Evolutionary conservation across 1,140 invertebrate genomes (phyloP), one percentile per base, ranked within the genome.

Genomic region (Bombus cullumanus): DNA sequence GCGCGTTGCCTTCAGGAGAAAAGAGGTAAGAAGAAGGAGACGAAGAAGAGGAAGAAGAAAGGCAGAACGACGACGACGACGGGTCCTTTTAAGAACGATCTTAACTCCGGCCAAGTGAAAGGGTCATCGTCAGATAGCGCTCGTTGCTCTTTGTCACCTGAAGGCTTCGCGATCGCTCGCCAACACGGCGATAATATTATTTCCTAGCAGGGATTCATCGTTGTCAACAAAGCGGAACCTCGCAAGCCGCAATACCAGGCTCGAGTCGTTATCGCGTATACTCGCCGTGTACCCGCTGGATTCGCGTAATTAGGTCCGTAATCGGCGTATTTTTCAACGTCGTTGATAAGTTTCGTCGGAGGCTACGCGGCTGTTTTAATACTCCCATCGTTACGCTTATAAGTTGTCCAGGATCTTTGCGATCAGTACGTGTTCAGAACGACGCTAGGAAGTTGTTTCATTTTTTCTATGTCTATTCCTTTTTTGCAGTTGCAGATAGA

Each of bases 201-300:
- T 77, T 39, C 83, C 28, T 37, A 59, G 66, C 77, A 15, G 37
- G 66, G 22, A 53, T 82, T 86, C 87, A 47, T 86, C 82, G 86
- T 64, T 69, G 80, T 81, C 73, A 69, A 88, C 88, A 79, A 71
- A 86, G 69, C 82, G 88, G 68, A 88, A 89, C 82, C 75, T 75
- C 74, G 82, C 31, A 47, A 47, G 34, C 43, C 37, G 64, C 59
- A 18, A 28, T 10, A 37, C 34, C n/a, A n/a, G 34, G 34, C 47
- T 62, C 15, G 62, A 34, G 15, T 53, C 41, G 73, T 85, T 78
- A 88, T 88, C 77, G 43, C 13, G 34, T 22, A 72, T 66, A 73
- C 28, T 18, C 72, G 68, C 9, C 62, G 86, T 71, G 66, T 43
- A 80, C 66, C n/a, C 69, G 75, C 39, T 31, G 34, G 47, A 89